Conservation (phyloP, 2,113 vertebrate genomes). For the Leucopsar rothschildi region DNA sequence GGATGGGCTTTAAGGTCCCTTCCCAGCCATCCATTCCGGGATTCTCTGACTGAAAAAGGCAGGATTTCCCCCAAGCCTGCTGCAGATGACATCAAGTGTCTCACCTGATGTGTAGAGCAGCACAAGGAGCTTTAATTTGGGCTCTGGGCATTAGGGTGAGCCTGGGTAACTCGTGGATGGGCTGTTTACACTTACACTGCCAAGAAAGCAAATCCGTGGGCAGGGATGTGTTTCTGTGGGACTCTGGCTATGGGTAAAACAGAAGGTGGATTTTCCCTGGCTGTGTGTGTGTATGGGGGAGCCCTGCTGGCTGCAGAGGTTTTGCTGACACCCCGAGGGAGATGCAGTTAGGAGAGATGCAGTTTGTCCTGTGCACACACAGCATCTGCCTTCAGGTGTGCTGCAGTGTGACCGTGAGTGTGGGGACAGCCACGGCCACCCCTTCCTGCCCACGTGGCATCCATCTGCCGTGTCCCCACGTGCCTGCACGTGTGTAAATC, state of each 20-base stretch:
- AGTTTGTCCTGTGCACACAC: neutral
- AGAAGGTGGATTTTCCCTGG: neutral
- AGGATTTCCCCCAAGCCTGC: neutral
- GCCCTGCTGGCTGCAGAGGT: neutral
- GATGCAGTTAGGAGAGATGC: neutral
- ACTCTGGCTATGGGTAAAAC: rapidly evolving
- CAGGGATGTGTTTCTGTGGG: neutral
- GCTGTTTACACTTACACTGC: neutral
- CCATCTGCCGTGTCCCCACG: rapidly evolving
- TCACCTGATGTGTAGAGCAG: neutral
- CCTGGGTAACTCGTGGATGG: neutral
- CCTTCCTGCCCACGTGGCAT: neutral
- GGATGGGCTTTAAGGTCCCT: neutral
- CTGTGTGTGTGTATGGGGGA: neutral
- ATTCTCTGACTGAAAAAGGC: neutral
- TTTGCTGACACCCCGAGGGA: neutral
- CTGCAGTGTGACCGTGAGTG: rapidly evolving
- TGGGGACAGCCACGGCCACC: neutral
- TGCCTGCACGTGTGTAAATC: conserved; percentile 2
- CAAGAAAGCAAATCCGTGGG: neutral
- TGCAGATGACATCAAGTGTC: neutral
- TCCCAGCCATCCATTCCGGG: neutral
- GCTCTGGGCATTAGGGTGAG: neutral
- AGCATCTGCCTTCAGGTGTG: neutral
- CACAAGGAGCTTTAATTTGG: neutral